Base-by-base conservation (phyloP, 2,113 vertebrate species). In the Etia nguti region DNA sequence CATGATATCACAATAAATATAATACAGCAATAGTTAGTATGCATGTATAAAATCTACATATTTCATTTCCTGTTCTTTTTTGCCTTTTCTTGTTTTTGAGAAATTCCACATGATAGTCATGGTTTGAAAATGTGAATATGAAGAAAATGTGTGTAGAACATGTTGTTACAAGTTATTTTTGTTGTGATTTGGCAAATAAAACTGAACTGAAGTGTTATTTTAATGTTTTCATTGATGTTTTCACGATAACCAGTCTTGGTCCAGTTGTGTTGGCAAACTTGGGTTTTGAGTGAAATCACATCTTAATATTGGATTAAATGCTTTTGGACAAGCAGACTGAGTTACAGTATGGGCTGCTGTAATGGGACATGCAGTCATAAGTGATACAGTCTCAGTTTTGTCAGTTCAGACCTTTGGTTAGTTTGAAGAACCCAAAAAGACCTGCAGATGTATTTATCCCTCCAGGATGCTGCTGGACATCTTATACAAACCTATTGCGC, bases 211-310 rank as follows among this genome's bases (percentile, higher is more conserved):
- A 24, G 43, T 70, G 65, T 24, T 24, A 16, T 26, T 70, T 70
- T 16, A 10, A 70, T 24, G 13, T 70, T 70, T 34, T 62, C 16
- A 36, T 62, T 62, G 18, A 20, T 4, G 59, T 36, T 36, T 70
- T 43, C 4, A 68, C 2, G 0, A 41, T n/a, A 70, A 70, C 10
- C 0, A 20, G 0, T 38, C 34, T 65, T 65, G 34, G 34, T 38
- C 20, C 34, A 38, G 18, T 36, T 36, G 20, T 41, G 0, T 1
- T 38, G 6, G 60, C 10, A 0, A 65, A 8, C 60, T 0, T 38
- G 34, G 31, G 31, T 22, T 65, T 65, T 65, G 0, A n/a, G 6
- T 65, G 60, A 3, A 65, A 0, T 65, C 60, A 60, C 57, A 34
- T 34, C 29, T 60, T 16, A 60, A 31, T 31, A 1, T 2, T 62